Evolutionary conservation across 1,140 invertebrate genomes (phyloP).

Genomic region (Cherax quadricarinatus): DNA sequence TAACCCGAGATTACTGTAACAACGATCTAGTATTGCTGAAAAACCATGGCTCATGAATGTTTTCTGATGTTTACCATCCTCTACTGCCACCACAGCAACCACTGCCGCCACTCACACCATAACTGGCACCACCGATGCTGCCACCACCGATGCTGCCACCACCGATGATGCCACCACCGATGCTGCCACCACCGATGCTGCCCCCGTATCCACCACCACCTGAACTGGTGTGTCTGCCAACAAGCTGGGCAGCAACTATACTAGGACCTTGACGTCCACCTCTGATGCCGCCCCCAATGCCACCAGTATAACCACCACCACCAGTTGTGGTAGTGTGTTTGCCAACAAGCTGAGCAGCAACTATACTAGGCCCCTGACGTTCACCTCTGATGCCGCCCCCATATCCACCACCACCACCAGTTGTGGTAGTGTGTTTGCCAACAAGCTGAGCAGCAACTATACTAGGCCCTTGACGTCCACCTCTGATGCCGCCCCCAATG

Average conservation of each 20-base stretch:
- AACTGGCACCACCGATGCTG: not conserved
- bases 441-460: constrained; percentile 26
- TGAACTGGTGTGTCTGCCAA: constrained; percentile 13
- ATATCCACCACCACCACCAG: constrained; percentile 1
- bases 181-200: not conserved
- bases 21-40: no score
- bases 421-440: constrained; percentile 16
- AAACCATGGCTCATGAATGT: no score
- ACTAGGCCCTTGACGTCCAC: not conserved
- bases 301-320: not conserved
- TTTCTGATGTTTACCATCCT: no score
- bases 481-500: not conserved
- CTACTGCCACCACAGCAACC: not conserved
- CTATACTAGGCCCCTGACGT: not conserved
- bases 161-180: not conserved
- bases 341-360: not conserved
- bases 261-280: not conserved
- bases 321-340: not conserved
- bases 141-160: not conserved
- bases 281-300: not conserved
- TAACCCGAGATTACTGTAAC: no score
- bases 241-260: constrained; percentile 19
- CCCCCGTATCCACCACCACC: not conserved
- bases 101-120: no score
- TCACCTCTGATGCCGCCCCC: not conserved